A percentile compares a stretch with the other conserved stretches of the same genome.
These are phyloP conservation scores for Timema podura DNA, from an alignment of 2,888 invertebrate species.

Conservation along the genomic window DNA sequence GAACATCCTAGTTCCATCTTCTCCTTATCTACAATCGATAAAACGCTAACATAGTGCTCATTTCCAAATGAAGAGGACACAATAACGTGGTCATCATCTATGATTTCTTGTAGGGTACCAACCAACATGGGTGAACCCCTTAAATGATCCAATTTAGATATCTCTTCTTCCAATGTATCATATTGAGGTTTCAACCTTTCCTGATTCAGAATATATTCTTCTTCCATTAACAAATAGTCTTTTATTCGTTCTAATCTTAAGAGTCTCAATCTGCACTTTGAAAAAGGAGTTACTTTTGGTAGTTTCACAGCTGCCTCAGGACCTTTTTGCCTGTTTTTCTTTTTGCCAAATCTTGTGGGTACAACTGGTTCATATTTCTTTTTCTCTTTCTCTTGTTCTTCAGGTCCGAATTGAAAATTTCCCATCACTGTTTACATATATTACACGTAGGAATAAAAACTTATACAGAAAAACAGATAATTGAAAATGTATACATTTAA, in stretches of 20 bases:
- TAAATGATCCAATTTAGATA: constrained; percentile 96
- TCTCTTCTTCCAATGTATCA: constrained; percentile 96
- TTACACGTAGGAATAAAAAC: too few relatives aligned
- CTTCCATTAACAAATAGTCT: constrained; percentile 98
- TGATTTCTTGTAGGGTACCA: constrained; percentile 97
- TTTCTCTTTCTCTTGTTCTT: too few relatives aligned
- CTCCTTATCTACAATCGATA: constrained; percentile 99
- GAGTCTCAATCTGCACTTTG: constrained; percentile 90
- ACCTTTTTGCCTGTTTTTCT: too few relatives aligned
- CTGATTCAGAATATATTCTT: constrained; percentile 98
- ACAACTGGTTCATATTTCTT: too few relatives aligned
- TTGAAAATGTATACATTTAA: too few relatives aligned
- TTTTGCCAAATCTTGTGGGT: too few relatives aligned
- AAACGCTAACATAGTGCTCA: constrained; percentile 98
- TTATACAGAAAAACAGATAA: too few relatives aligned
- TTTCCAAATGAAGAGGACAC: constrained; percentile 98
- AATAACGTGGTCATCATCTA: constrained; percentile 99
- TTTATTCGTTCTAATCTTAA: constrained; percentile 96
- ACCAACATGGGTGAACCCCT: constrained; percentile 99
- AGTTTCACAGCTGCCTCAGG: too few relatives aligned
- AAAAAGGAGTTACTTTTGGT: constrained; percentile 96
- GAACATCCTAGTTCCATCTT: constrained; percentile 98
- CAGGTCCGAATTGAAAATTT: too few relatives aligned
- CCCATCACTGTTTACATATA: too few relatives aligned
- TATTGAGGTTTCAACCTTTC: constrained; percentile 98